Percentiles rank a stretch among this genome's conserved stretches.
phyloP scores from a whole-genome alignment of 2,113 vertebrate genomes.

The Numenius arquata region DNA sequence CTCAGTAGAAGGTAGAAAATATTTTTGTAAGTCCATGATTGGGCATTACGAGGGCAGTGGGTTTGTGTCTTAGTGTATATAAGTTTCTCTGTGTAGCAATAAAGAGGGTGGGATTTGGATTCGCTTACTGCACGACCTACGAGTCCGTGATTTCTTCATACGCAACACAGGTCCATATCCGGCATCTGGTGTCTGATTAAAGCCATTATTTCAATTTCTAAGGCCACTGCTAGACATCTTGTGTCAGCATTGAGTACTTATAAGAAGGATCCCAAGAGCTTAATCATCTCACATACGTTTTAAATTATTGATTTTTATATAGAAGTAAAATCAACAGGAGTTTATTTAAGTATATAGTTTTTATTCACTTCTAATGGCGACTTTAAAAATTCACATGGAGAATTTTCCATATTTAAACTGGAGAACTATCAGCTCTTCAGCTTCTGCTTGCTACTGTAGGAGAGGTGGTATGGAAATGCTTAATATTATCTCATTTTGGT shows the following conservation, averaged over 20 bases:
- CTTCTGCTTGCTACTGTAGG: not conserved
- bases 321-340: not conserved
- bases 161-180: not conserved
- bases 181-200: constrained; percentile 21
- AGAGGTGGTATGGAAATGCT: not conserved
- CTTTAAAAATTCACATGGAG: not conserved
- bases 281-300: not conserved
- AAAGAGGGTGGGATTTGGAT: no score
- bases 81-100: no score
- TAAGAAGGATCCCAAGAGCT: not conserved
- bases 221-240: not conserved
- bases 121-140: no score
- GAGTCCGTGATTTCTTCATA: no score
- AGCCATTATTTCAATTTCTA: constrained; percentile 26
- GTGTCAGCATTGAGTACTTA: not conserved
- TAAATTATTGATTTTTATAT: not conserved
- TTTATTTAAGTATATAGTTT: not conserved
- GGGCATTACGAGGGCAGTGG: no score
- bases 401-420: not conserved
- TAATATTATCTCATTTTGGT: not conserved
- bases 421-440: not conserved
- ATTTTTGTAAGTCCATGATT: no score
- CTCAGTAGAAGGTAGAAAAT: no score
- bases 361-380: not conserved
- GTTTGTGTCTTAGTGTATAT: no score